Evolutionary conservation across 2,113 vertebrate species (phyloP), one percentile per base, ranked within the genome.

Genomic region (Pipra filicauda): DNA sequence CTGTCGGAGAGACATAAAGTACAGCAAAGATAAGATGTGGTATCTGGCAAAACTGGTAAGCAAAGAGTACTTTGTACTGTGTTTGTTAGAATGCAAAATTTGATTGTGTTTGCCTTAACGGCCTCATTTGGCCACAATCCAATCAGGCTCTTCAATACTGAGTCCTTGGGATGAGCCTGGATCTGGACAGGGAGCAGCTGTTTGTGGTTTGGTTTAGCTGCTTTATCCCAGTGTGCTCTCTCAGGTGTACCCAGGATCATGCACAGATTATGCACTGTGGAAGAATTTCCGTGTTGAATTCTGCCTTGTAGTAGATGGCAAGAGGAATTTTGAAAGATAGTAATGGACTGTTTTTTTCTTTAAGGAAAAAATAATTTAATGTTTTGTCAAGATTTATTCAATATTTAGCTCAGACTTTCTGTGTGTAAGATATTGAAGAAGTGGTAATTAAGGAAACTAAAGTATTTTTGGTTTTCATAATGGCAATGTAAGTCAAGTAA

Each of bases 1-100:
- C 89, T 98, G 98, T 94, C 98, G 99, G 91, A 98, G 99, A 86
- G 99, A 99, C 67, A 99, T 99, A 62, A 99, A 99, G 88, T 99
- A 99, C 91, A 99, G 99, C 97, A 99, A 98, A 92, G 99, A 99
- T 92, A 99, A 99, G 97, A 99, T 99, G 99, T 99, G 99, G 99
- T 99, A 99, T 96, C 96, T 99, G 96, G 99, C 99, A 51, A 99
- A 99, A 97, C 58, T 99, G 99, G 99, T 99, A 96, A 98, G 98
- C 87, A 76, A 52, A 77, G 70, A 62, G 15, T 57, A 11, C 43
- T 91, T 94, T 82, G 51, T 77, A 8, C 28, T 90, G 8, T 69
- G 43, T 88, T 95, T 79, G 75, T 24, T 58, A 54, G 46, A 88
- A 61, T 5, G 9, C 20, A 41, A 16, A 67, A 70, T 57, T 49